These are phyloP conservation scores for Hippocampus abdominalis DNA, from an alignment of 2,113 vertebrate species.

Conservation along the genomic window DNA sequence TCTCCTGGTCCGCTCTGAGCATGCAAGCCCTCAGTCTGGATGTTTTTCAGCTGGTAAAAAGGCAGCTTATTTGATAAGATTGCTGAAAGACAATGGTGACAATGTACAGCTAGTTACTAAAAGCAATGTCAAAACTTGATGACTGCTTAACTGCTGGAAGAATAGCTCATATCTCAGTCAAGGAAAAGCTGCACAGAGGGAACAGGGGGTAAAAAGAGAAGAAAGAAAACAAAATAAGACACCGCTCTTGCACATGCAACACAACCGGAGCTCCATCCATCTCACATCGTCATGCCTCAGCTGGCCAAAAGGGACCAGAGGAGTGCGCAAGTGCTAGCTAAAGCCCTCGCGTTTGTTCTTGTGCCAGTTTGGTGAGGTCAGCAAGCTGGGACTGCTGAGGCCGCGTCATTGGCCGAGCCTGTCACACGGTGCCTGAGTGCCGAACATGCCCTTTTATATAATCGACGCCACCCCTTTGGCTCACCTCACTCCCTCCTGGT, in stretches of 20 bases:
- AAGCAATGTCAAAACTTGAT: too few species aligned
- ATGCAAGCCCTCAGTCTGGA: too few species aligned
- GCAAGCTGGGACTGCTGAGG: slow-evolving; percentile 68
- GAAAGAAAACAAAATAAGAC: not conserved
- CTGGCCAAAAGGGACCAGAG: slow-evolving; percentile 50
- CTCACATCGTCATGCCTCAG: slow-evolving; percentile 34
- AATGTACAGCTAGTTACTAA: too few species aligned
- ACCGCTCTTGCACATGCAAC: slow-evolving; percentile 10
- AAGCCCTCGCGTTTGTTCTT: slow-evolving; percentile 65
- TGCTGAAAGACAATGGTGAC: too few species aligned
- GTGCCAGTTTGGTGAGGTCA: slow-evolving; percentile 73
- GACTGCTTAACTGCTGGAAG: not conserved
- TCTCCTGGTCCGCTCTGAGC: too few species aligned
- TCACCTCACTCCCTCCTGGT: slow-evolving; percentile 37
- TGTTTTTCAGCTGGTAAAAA: too few species aligned
- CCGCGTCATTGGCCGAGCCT: slow-evolving; percentile 69
- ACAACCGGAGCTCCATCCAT: not conserved
- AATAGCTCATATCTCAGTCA: not conserved
- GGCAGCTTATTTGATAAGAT: too few species aligned
- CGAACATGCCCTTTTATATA: slow-evolving; percentile 74
- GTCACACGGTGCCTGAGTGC: slow-evolving; percentile 69
- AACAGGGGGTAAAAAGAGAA: not conserved
- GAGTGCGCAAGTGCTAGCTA: slow-evolving; percentile 50
- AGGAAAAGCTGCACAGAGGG: not conserved
- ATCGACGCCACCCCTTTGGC: slow-evolving; percentile 61